Conservation (phyloP, 64 coral and sea anemone species). For the Orbicella faveolata region DNA sequence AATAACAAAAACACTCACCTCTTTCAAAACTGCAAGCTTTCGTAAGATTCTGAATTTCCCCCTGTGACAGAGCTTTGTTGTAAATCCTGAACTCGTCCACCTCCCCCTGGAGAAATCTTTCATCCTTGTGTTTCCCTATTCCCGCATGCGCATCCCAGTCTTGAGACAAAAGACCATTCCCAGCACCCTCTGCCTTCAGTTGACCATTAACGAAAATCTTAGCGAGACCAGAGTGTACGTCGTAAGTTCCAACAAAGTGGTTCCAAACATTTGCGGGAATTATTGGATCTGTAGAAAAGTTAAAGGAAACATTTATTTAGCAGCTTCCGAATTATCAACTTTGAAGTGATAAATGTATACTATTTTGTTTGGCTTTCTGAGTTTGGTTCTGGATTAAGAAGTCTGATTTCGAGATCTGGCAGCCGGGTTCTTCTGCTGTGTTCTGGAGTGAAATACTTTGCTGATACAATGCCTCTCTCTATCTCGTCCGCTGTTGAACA, state of each 20-base stretch:
- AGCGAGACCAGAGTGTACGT: constrained; percentile 72
- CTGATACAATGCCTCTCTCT: too few relatives aligned
- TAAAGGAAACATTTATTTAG: not conserved
- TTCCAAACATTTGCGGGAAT: constrained; percentile 83
- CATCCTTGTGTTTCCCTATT: constrained; percentile 73
- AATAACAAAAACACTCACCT: constrained; percentile 24
- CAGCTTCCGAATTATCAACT: too few relatives aligned
- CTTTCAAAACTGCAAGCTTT: constrained; percentile 68
- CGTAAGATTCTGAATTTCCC: constrained; percentile 61
- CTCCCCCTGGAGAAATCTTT: constrained; percentile 80
- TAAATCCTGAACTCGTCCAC: constrained; percentile 92
- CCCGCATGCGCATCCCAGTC: constrained; percentile 88
- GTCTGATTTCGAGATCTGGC: too few relatives aligned
- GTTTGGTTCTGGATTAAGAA: too few relatives aligned
- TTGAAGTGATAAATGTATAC: too few relatives aligned
- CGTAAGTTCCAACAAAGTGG: constrained; percentile 75
- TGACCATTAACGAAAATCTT: constrained; percentile 75
- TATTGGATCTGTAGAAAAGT: constrained; percentile 52
- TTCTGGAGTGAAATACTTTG: too few relatives aligned
- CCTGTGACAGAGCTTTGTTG: constrained; percentile 61
- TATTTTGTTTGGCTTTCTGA: too few relatives aligned
- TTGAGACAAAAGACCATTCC: constrained; percentile 81
- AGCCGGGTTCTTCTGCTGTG: too few relatives aligned
- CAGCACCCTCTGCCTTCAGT: constrained; percentile 70
- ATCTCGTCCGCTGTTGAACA: too few relatives aligned